Conservation (phyloP, 2,797 vertebrate species). For the Sus cebifrons region DNA sequence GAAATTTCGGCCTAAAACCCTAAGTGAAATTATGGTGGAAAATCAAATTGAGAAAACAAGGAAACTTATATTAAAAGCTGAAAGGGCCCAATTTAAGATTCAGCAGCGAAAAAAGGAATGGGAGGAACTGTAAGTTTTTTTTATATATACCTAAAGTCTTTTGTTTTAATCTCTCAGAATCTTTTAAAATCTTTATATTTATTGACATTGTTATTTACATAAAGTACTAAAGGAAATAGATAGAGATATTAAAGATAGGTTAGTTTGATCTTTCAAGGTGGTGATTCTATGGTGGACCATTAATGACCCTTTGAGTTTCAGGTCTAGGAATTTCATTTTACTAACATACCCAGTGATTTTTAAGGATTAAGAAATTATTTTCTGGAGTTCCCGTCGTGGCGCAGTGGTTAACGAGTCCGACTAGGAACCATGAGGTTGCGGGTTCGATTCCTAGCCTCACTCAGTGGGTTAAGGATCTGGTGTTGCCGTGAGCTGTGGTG, state of each 20-base stretch:
- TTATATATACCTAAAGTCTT: neutral
- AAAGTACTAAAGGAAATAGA: neutral
- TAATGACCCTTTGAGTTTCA: neutral
- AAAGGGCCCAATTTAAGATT: conserved; percentile 92
- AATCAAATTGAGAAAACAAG: conserved; percentile 91
- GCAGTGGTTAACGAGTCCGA: no score
- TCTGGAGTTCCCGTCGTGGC: no score
- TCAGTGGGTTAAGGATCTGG: no score
- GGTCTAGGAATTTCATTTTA: neutral
- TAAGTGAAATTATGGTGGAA: conserved; percentile 87
- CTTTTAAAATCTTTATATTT: neutral
- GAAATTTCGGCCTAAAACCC: conserved; percentile 77
- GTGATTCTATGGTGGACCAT: neutral
- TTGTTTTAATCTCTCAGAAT: neutral
- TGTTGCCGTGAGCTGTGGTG: no score
- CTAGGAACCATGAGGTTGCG: no score
- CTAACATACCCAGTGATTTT: conserved; percentile 9
- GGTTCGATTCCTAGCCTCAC: no score
- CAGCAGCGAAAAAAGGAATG: conserved; percentile 94
- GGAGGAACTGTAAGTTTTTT: conserved; percentile 94
- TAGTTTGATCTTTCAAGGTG: neutral
- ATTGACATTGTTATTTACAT: neutral
- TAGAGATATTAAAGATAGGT: neutral
- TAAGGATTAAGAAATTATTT: conserved; percentile 20
- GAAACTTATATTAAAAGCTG: conserved; percentile 93